Evolutionary conservation across 2,888 invertebrate genomes (phyloP).

Genomic region (Lasioglossum oenotherae): DNA sequence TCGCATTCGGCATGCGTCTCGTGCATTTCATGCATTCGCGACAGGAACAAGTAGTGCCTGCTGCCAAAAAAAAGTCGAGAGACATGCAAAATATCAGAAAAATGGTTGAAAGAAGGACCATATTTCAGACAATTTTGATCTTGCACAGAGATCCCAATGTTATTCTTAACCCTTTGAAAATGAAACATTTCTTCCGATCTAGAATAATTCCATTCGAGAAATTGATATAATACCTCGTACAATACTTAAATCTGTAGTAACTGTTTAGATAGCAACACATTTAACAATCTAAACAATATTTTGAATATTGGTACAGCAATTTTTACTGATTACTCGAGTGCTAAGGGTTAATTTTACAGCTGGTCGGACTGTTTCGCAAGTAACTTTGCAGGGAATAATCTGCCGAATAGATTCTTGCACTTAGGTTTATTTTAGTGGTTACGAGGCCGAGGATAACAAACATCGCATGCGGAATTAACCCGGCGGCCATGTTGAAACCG

Average conservation of each 20-base stretch:
- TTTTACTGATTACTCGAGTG: too few relatives aligned
- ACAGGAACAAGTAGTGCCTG: background rate
- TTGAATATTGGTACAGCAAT: too few relatives aligned
- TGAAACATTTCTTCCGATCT: too few relatives aligned
- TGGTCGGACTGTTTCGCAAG: background rate
- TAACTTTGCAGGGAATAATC: background rate
- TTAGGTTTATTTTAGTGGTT: background rate
- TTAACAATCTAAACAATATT: too few relatives aligned
- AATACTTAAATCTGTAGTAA: too few relatives aligned
- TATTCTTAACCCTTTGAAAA: background rate
- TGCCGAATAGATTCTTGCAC: background rate
- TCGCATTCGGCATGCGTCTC: background rate
- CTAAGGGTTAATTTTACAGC: background rate
- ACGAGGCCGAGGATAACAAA: background rate
- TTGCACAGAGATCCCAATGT: background rate
- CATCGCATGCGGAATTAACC: background rate
- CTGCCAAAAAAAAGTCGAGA: background rate
- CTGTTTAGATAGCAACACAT: too few relatives aligned
- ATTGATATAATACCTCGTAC: too few relatives aligned
- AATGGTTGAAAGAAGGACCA: too few relatives aligned
- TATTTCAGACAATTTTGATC: background rate
- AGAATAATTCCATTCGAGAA: too few relatives aligned
- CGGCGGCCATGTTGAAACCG: background rate
- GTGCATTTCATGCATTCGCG: background rate
- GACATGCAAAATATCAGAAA: background rate